Base-by-base conservation (phyloP, 2,797 vertebrate genomes). In the Chiloscyllium punctatum region DNA sequence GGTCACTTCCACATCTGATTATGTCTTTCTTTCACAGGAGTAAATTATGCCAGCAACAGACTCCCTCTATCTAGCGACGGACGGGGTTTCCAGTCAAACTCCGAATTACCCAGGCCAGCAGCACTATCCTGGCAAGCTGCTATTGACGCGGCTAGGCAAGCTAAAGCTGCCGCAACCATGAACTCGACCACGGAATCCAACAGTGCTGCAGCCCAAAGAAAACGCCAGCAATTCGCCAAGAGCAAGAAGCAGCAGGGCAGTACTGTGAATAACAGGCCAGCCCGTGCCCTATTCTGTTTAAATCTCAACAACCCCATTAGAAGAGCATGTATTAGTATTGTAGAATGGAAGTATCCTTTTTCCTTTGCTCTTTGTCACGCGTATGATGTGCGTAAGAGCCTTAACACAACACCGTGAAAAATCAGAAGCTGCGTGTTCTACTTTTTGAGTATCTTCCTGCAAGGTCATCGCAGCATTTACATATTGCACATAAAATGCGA, bases 331-430 rank as follows among this genome's bases (percentile, higher is more conserved):
- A 99, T 99, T 98, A 99, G 98, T 97, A 98, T 99, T 97, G 99
- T 99, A 98, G 99, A 99, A 98, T 99, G 99, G 99, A 99, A 99
- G 98, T 99, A 99, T 99, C 99, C 99, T 99, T 99, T 62, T 98
- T 94, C 37, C 23, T 53, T 23, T 77, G 16, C 30, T 69, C 33
- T 25, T 33, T 33, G 66, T 23, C n/a, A 79, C 30, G 72, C n/a
- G 51, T 13, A 57, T 79, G 51, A 68, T 84, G 37, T 87, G 48
- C 53, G 33, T 53, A 62, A 16, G 74, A 48, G 66, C 37, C 30
- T 82, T 3, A 18, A 3, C 53, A 79, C 23, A 79, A 79, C 62
- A 79, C 51, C 23, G 37, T 79, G 42, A 95, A 57, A 95, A 57
- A 57, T 95, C 71, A 77, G 79, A 30, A 79, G 57, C 95, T 79